These are phyloP conservation scores for Atta colombica DNA, from an alignment of 1,140 invertebrate species.

Conservation along the genomic window DNA sequence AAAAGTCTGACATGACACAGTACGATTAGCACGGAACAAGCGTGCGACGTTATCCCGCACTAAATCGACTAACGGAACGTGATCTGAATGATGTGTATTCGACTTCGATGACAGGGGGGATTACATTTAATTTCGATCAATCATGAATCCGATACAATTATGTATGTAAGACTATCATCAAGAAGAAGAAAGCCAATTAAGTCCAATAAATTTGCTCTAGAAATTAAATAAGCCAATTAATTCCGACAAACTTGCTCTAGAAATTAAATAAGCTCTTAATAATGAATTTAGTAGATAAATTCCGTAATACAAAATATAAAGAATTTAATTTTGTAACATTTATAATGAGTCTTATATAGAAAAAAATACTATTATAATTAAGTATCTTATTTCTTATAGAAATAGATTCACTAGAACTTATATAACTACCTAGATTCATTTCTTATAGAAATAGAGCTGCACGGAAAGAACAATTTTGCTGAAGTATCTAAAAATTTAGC, in stretches of 20 bases:
- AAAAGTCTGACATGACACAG: slow-evolving; percentile 57
- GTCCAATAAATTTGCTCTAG: neutral
- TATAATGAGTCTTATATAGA: neutral
- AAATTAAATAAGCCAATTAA: neutral
- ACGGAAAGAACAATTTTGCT: too few species aligned
- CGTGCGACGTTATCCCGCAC: slow-evolving; percentile 34
- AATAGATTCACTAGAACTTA: neutral
- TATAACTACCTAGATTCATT: neutral
- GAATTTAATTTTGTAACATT: neutral
- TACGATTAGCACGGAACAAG: slow-evolving; percentile 42
- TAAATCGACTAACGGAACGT: slow-evolving; percentile 50
- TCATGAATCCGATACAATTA: slow-evolving; percentile 9
- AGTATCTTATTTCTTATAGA: neutral
- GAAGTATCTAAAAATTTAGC: too few species aligned
- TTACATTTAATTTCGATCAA: slow-evolving; percentile 50
- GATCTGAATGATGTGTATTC: slow-evolving; percentile 29
- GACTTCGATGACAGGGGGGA: slow-evolving; percentile 33
- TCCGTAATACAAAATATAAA: neutral
- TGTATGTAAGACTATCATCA: neutral
- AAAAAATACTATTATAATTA: neutral
- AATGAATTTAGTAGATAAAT: neutral
- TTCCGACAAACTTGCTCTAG: neutral
- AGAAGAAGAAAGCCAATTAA: neutral
- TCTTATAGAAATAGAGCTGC: neutral
- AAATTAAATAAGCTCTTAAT: neutral